Evolutionary conservation across 1,140 invertebrate genomes (phyloP).

Genomic region (Hyles vespertilio): DNA sequence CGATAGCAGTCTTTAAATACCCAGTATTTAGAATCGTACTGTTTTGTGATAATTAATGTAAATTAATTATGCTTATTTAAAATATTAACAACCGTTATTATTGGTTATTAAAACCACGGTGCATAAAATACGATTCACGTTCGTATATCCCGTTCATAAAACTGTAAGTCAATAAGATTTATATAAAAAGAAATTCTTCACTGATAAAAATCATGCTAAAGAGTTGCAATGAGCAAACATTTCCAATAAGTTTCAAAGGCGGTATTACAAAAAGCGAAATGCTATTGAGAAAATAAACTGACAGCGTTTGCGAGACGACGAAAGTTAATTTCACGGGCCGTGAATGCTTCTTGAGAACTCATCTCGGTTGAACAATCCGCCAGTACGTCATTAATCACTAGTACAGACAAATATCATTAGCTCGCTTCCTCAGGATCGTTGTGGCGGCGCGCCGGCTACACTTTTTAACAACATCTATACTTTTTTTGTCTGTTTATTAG

Average conservation of each 20-base stretch:
- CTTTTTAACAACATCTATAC: constrained; percentile 1
- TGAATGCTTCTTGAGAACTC: constrained; percentile 65
- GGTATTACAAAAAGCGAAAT: constrained; percentile 36
- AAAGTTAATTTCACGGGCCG: constrained; percentile 70
- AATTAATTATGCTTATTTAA: too few species aligned
- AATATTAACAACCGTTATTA: too few species aligned
- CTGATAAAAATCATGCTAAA: neutral
- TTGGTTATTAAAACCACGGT: too few species aligned
- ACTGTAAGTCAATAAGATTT: too few species aligned
- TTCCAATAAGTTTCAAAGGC: constrained; percentile 30
- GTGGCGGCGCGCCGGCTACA: too few species aligned
- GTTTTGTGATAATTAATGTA: too few species aligned
- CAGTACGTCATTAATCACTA: constrained; percentile 61
- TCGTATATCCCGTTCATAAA: too few species aligned
- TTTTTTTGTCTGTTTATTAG: too few species aligned
- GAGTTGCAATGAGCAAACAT: constrained; percentile 32
- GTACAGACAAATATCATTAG: constrained; percentile 51
- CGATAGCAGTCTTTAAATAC: too few species aligned
- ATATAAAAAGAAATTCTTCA: too few species aligned
- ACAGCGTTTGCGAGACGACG: constrained; percentile 46
- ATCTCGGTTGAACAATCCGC: constrained; percentile 62
- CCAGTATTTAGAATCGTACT: too few species aligned
- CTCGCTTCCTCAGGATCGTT: constrained; percentile 17
- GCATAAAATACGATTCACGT: too few species aligned
- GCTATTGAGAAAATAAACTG: constrained; percentile 53